Conservation (phyloP, 2,113 vertebrate species). For the Clarias magur region DNA sequence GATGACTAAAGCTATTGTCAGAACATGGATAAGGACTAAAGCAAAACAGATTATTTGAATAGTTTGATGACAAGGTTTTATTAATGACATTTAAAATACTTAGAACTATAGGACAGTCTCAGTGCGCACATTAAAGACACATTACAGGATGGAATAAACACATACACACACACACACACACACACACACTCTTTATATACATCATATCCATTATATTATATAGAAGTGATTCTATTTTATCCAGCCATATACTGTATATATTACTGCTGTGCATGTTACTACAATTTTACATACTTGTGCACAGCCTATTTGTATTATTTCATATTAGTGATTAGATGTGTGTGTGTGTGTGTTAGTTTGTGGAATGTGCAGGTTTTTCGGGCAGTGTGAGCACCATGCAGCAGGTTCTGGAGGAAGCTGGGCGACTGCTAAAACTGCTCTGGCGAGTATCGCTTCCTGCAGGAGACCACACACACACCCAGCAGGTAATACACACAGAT, state of each 20-base stretch:
- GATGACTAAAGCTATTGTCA: neutral
- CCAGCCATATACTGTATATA: neutral
- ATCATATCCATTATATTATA: no score
- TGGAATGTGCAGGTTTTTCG: slow-evolving; percentile 67
- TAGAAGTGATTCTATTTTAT: no score
- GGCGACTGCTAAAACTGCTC: slow-evolving; percentile 80
- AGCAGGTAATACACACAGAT: slow-evolving; percentile 40
- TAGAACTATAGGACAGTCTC: neutral
- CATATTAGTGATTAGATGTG: neutral
- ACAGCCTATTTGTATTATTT: neutral
- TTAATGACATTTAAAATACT: neutral
- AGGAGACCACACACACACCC: slow-evolving; percentile 39
- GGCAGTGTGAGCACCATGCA: slow-evolving; percentile 71
- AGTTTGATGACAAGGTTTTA: neutral
- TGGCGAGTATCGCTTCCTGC: slow-evolving; percentile 88
- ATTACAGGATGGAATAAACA: neutral
- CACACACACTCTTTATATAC: neutral
- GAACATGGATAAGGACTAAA: neutral
- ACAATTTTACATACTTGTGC: neutral
- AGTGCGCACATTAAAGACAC: neutral
- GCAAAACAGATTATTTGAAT: neutral
- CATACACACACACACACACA: neutral
- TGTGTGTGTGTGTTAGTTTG: slow-evolving; percentile 59
- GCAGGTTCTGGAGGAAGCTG: slow-evolving; percentile 85
- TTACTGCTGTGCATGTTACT: neutral